Conservation (phyloP, 2,797 vertebrate species). For the Hydrophis major region DNA sequence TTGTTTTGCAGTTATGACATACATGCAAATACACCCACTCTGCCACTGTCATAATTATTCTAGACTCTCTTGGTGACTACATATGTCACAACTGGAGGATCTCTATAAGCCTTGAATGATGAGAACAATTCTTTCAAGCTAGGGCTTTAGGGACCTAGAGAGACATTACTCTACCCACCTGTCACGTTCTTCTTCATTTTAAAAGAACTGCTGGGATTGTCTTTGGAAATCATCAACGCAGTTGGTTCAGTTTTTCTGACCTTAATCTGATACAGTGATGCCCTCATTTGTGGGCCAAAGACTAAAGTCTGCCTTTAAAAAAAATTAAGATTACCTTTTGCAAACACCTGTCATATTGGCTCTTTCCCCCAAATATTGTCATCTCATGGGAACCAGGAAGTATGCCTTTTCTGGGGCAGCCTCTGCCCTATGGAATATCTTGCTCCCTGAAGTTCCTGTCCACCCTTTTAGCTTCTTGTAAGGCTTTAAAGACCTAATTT, state of each 20-base stretch:
- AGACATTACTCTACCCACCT: not conserved
- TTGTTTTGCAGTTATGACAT: not conserved
- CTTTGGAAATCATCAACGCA: conserved; percentile 42
- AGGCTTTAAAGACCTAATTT: not conserved
- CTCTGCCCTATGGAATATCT: not conserved
- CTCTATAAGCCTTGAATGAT: not conserved
- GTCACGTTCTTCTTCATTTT: conserved; percentile 23
- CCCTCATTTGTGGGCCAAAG: not conserved
- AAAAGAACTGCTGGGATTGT: not conserved
- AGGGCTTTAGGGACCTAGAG: not conserved
- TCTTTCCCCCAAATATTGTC: no score
- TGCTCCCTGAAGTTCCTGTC: not conserved
- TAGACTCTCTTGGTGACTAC: not conserved
- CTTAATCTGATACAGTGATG: not conserved
- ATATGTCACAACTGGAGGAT: not conserved
- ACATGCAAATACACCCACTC: not conserved
- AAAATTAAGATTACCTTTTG: not conserved
- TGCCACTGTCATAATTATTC: not conserved
- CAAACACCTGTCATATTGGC: not conserved
- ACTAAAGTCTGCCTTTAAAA: not conserved
- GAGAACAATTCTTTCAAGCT: not conserved
- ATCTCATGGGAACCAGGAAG: no score
- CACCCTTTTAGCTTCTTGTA: not conserved
- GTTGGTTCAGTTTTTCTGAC: conserved; percentile 19
- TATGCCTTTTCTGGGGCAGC: no score